Evolutionary conservation across 2,113 vertebrate species (phyloP), one percentile per base, ranked within the genome.

Genomic region (Castor canadensis): DNA sequence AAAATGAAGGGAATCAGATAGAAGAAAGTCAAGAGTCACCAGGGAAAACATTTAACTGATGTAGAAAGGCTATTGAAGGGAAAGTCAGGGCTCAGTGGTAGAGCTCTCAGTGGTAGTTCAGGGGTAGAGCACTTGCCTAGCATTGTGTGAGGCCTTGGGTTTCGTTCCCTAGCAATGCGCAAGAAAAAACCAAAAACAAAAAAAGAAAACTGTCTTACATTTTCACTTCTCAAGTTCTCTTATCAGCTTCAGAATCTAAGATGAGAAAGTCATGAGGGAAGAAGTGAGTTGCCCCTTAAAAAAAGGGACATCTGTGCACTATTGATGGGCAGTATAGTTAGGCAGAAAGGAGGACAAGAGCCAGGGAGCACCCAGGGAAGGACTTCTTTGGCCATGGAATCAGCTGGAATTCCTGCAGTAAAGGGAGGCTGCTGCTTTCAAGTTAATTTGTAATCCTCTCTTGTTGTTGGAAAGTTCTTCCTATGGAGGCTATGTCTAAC

Each of bases 251-350:
- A 40, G 72, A 54, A 72, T 54, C 79, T 40, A 22, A 45, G 22
- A 2, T 11, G 17, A 38, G 30, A 64, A 60, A 75, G 40, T 66
- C 82, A 71, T 0, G 0, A 4, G 40, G 66, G 47, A 67, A 47
- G 80, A 66, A 5, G 43, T 19, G 40, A 89, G 47, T 1, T 15
- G 19, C 17, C 47, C 38, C 30, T 75, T 49, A 2, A 38, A 20
- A 20, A 75, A 30, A 64, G 81, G 32, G 22, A 15, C 20, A 12
- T 3, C 1, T 5, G 67, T 7, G 5, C 0, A 30, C 26, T n/a
- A n/a, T 8, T n/a, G 0, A 9, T 6, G 4, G 15, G 15, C 28
- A 32, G 56, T 0, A 26, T 1, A 69, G 2, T 5, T 1, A 1
- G 69, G 38, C 24, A 1, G 26, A 24, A 58, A 32, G 52, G 54